Base-by-base conservation (phyloP, 2,113 vertebrate genomes). In the Tretioscincus oriximinensis region DNA sequence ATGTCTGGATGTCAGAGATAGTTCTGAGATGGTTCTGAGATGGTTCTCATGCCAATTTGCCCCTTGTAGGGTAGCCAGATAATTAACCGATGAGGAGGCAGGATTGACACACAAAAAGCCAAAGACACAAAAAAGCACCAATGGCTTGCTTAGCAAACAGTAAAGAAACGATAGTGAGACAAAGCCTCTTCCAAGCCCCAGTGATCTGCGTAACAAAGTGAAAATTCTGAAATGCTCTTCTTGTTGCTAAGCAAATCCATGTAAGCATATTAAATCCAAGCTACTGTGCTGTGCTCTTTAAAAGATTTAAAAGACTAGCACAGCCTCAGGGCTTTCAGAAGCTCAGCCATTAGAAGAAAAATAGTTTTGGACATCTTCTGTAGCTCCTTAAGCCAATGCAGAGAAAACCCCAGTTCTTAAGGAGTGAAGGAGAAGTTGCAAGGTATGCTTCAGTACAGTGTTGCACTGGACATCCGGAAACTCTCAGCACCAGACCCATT, bases 141-240 rank as follows among this genome's bases (percentile, higher is more conserved):
- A 4, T 41, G 3, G 35, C 35, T 41, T 41, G 87, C 63, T 47
- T 5, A 22, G 68, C 70, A 81, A 65, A 3, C 80, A 61, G 31
- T 58, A 81, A 31, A 6, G 73, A 24, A 74, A 68, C 7, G 18
- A 21, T 22, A 70, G 65, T 21, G 73, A 54, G 69, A 35, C 29
- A 75, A 72, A 16, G 18, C 28, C 31, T 16, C 0, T 31, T 0
- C 0, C 7, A 51, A 22, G 51, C 69, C 67, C 51, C 75, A 82
- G 47, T 26, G 11, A 51, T 77, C 70, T 78, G 74, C 86, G 24
- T 29, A 86, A 81, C 81, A 79, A 75, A 66, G 80, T 68, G 78
- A 88, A 21, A 73, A 77, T 41, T 65, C 65, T 76, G 89, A 89
- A 82, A 88, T 77, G 67, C 61, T 63, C 77, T 89, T 94, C 83